phyloP scores from a whole-genome alignment of 2,113 vertebrate genomes.

The Apistogramma diplotaenia region DNA sequence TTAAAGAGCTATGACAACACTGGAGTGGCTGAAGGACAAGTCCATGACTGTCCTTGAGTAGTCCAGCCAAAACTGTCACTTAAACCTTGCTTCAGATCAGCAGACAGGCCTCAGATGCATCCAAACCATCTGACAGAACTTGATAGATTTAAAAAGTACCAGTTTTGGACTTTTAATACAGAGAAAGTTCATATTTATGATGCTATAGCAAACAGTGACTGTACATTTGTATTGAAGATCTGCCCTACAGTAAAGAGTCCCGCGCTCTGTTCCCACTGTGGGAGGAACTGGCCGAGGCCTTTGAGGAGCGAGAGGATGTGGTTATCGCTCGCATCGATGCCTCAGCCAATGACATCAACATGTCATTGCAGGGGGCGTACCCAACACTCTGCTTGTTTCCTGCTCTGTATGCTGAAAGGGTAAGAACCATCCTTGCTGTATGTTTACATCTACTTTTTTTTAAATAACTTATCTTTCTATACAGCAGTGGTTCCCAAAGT shows the following conservation, averaged over 20 bases:
- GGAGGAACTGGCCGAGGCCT: conserved; percentile 84
- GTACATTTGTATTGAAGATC: conserved; percentile 74
- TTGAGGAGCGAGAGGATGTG: conserved; percentile 70
- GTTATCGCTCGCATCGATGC: conserved; percentile 86
- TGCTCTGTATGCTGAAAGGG: conserved; percentile 74
- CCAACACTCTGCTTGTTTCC: conserved; percentile 87
- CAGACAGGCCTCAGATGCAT: background rate
- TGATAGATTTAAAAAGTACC: background rate
- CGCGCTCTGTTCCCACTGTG: conserved; percentile 77
- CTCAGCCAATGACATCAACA: conserved; percentile 85
- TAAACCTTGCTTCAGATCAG: background rate
- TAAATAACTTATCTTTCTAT: background rate
- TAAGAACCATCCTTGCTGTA: conserved; percentile 7
- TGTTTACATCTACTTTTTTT: background rate
- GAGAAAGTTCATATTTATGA: background rate
- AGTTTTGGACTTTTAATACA: no score
- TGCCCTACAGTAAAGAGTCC: conserved; percentile 82
- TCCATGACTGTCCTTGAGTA: background rate
- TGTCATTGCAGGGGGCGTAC: conserved; percentile 63
- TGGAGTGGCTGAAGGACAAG: no score
- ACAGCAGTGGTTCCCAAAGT: no score
- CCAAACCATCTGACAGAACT: background rate
- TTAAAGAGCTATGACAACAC: no score
- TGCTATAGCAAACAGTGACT: background rate
- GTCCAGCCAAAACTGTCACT: background rate